Percentiles rank a stretch among this genome's conserved stretches.
Evolutionary conservation across 2,113 vertebrate genomes (phyloP).

Genomic region (Epinephelus fuscoguttatus): DNA sequence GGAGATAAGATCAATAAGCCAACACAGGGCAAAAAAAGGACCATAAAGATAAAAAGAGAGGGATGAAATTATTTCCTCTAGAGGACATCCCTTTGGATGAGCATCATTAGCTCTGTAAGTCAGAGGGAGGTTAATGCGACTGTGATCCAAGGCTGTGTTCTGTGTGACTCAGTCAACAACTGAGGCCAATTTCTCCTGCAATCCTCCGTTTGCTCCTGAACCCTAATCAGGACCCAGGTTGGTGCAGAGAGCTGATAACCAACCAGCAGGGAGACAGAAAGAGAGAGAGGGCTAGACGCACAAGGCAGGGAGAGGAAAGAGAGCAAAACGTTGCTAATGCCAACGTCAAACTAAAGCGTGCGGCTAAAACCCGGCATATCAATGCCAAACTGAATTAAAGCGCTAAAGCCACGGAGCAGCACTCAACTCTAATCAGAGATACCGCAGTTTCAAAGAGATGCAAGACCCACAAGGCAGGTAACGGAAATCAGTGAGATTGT

Average conservation of each 20-base stretch:
- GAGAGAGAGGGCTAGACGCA: not conserved
- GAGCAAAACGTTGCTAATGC: conserved; percentile 33
- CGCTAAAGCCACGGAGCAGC: conserved; percentile 18
- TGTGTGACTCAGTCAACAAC: conserved; percentile 52
- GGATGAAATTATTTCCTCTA: conserved; percentile 16
- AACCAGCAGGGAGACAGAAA: conserved; percentile 25
- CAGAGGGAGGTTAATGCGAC: conserved; percentile 45
- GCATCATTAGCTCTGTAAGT: conserved; percentile 52
- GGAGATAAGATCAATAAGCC: not conserved
- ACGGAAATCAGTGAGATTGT: conserved; percentile 44
- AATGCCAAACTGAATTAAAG: conserved; percentile 47
- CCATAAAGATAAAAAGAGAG: conserved; percentile 34
- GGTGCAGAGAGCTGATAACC: conserved; percentile 47
- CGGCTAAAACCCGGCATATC: conserved; percentile 22
- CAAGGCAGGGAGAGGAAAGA: not conserved
- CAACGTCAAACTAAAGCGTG: conserved; percentile 28
- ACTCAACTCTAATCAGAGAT: conserved; percentile 58
- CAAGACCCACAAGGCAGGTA: conserved; percentile 55
- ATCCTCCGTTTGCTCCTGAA: conserved; percentile 33
- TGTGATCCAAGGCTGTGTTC: conserved; percentile 50
- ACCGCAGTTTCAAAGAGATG: conserved; percentile 58
- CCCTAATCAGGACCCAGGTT: conserved; percentile 47
- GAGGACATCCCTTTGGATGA: conserved; percentile 51
- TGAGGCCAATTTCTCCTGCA: conserved; percentile 39
- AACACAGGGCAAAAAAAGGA: not conserved